phyloP scores from a whole-genome alignment of 1,140 invertebrate species.

The Berghia stephanieae region DNA sequence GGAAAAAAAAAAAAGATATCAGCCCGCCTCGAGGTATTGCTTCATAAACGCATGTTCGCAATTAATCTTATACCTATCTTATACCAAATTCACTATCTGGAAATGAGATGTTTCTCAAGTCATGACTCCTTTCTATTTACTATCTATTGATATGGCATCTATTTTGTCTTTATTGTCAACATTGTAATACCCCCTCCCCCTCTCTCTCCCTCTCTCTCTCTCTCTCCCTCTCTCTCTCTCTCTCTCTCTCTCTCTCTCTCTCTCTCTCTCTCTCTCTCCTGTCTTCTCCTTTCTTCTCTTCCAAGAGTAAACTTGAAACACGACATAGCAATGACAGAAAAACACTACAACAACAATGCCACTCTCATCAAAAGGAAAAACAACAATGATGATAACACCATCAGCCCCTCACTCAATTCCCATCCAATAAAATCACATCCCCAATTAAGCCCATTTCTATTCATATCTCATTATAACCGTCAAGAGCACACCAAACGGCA shows the following conservation, averaged over 20 bases:
- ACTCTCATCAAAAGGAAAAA: no score
- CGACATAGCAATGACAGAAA: no score
- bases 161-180: conserved; percentile 33
- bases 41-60: conserved; percentile 40
- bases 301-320: no score
- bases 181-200: conserved; percentile 8
- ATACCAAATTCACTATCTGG: neutral
- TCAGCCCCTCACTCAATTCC: no score
- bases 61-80: no score
- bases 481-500: no score
- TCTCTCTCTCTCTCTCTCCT: neutral
- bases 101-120: conserved; percentile 11
- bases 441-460: neutral
- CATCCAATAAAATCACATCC: no score
- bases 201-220: conserved; percentile 30
- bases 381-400: no score
- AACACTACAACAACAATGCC: no score
- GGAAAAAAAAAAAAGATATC: conserved; percentile 4
- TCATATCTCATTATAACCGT: no score
- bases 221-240: neutral
- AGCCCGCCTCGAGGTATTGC: conserved; percentile 25
- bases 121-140: conserved; percentile 23
- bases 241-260: neutral
- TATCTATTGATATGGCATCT: conserved; percentile 23
- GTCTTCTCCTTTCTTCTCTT: neutral